These are phyloP conservation scores for Enteromius radiatus DNA, from an alignment of 2,797 vertebrate genomes.

Conservation along the genomic window DNA sequence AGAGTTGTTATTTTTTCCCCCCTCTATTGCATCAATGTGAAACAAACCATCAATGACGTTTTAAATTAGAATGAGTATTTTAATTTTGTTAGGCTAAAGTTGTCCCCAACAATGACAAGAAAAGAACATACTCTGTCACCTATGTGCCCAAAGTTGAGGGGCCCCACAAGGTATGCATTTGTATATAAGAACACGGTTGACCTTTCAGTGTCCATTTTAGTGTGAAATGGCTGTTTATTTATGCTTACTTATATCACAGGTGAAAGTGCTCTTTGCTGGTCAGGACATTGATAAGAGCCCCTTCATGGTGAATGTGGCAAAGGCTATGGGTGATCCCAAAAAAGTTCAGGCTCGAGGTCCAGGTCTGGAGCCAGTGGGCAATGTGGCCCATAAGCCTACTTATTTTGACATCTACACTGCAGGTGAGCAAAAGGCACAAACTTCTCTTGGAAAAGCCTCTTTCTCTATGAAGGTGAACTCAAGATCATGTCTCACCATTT, in stretches of 20 bases:
- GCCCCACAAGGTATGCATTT: constrained; percentile 86
- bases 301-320: constrained; percentile 88
- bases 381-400: constrained; percentile 91
- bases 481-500: constrained; percentile 9
- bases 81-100: constrained; percentile 85
- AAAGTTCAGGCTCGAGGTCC: constrained; percentile 94
- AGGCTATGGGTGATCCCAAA: constrained; percentile 87
- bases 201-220: not conserved
- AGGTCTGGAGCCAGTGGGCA: constrained; percentile 89
- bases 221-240: not conserved
- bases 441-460: not conserved
- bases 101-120: constrained; percentile 91
- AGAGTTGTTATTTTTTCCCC: not conserved
- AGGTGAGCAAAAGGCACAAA: constrained; percentile 73
- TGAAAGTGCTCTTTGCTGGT: constrained; percentile 95
- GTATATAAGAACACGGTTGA: not conserved
- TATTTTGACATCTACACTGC: constrained; percentile 99
- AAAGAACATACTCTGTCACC: constrained; percentile 87
- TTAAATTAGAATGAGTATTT: not conserved
- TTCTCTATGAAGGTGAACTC: not conserved
- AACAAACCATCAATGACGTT: constrained; percentile 1
- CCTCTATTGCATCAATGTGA: not conserved
- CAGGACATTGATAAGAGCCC: constrained; percentile 95
- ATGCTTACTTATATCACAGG: constrained; percentile 71
- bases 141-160: constrained; percentile 94